phyloP scores from a whole-genome alignment of 1,140 invertebrate species.

The Lineus longissimus region DNA sequence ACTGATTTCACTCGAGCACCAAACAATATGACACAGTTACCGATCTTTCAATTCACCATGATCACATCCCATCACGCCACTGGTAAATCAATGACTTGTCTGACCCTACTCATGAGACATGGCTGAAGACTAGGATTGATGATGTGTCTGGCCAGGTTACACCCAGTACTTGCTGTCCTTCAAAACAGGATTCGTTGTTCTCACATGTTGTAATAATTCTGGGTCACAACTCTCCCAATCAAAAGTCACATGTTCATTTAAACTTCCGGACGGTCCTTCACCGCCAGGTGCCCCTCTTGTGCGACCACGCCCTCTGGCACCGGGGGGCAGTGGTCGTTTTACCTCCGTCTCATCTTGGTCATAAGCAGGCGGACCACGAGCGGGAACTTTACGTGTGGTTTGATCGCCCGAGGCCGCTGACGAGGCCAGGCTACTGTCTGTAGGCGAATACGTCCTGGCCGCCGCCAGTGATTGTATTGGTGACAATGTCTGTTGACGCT shows the following conservation, averaged over 20 bases:
- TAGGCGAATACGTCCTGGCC: too few species aligned
- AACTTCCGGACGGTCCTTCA: too few species aligned
- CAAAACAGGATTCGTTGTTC: constrained; percentile 36
- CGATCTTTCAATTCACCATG: too few species aligned
- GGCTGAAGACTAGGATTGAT: too few species aligned
- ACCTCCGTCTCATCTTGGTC: constrained; percentile 1
- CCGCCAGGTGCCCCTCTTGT: background rate
- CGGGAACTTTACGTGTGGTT: background rate
- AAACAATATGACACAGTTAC: too few species aligned
- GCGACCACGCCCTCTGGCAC: background rate
- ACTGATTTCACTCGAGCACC: too few species aligned
- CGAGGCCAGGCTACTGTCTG: too few species aligned
- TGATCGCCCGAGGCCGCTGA: background rate
- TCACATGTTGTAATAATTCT: constrained; percentile 38
- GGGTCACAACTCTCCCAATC: constrained; percentile 28
- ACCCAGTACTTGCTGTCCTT: constrained; percentile 42
- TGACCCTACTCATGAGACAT: too few species aligned
- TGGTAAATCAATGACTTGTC: too few species aligned
- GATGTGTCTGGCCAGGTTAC: too few species aligned
- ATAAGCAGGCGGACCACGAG: background rate
- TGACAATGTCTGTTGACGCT: background rate
- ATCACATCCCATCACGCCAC: too few species aligned
- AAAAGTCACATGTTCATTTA: background rate
- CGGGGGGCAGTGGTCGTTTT: background rate
- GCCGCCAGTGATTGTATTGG: background rate